Conservation (phyloP, 2,797 vertebrate species). For the Tachyglossus aculeatus region DNA sequence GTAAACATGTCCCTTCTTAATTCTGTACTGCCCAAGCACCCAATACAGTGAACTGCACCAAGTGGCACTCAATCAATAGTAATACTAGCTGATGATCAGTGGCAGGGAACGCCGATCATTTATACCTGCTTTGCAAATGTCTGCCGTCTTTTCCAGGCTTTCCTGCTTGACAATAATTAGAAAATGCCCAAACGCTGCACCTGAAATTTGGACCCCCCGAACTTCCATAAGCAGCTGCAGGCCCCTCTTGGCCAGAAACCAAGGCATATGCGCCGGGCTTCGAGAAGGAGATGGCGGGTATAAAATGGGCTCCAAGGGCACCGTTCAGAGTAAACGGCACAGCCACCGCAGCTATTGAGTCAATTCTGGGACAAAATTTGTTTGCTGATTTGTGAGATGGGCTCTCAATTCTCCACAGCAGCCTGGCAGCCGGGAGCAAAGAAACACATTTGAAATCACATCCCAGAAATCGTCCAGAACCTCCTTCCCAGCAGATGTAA, state of each 20-base stretch:
- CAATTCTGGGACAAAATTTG: conserved; percentile 1
- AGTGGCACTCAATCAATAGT: too few relatives aligned
- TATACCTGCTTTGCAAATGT: too few relatives aligned
- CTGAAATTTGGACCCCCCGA: not conserved
- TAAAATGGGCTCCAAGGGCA: not conserved
- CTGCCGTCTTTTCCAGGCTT: too few relatives aligned
- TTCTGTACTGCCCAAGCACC: too few relatives aligned
- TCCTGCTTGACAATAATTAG: too few relatives aligned
- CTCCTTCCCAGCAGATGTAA: conserved; percentile 9
- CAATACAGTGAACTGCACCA: too few relatives aligned
- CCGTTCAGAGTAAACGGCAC: not conserved
- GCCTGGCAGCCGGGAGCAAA: conserved; percentile 5
- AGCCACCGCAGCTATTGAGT: conserved; percentile 2
- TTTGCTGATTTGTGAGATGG: conserved; percentile 9
- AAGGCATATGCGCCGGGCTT: conserved; percentile 5
- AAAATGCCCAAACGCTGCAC: not conserved
- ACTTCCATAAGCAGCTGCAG: not conserved
- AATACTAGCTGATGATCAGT: too few relatives aligned
- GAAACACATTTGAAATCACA: not conserved
- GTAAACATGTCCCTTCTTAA: too few relatives aligned
- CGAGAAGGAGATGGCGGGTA: not conserved
- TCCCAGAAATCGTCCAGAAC: conserved; percentile 9
- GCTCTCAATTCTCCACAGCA: not conserved
- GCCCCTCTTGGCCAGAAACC: not conserved
- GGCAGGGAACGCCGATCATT: too few relatives aligned